Evolutionary conservation across 2,888 invertebrate genomes (phyloP).

Genomic region (Habrosyne pyritoides): DNA sequence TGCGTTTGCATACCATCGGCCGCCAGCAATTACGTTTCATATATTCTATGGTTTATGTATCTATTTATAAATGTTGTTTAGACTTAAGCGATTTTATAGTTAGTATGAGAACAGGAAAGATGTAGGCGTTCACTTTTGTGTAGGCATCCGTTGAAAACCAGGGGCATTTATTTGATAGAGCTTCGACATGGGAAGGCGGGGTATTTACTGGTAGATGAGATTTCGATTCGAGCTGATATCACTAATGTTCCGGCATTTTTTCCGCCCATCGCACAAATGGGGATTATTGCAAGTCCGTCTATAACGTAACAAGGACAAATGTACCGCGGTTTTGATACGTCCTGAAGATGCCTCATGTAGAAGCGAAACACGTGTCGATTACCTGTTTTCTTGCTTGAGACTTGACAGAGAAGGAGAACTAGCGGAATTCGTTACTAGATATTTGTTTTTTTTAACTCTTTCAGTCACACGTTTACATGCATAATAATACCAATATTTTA

Average conservation of each 20-base stretch:
- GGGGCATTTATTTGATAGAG: constrained; percentile 1
- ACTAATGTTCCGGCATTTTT: not conserved
- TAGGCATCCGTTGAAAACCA: not conserved
- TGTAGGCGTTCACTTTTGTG: constrained; percentile 2
- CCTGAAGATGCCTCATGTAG: too few species aligned
- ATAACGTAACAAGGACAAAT: too few species aligned
- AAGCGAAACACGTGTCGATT: too few species aligned
- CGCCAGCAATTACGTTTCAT: constrained; percentile 26
- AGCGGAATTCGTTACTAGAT: too few species aligned
- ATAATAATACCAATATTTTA: too few species aligned
- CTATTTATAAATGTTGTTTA: not conserved
- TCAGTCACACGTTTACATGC: too few species aligned
- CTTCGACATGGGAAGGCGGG: not conserved
- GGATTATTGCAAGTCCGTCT: not conserved
- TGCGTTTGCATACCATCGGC: constrained; percentile 28
- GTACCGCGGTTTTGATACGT: too few species aligned
- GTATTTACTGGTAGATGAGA: not conserved
- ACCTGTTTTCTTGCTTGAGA: too few species aligned
- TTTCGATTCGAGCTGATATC: not conserved
- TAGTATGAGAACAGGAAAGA: not conserved
- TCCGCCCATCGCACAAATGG: not conserved
- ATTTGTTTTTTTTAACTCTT: too few species aligned
- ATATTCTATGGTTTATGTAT: constrained; percentile 20
- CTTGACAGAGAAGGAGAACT: too few species aligned
- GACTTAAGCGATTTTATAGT: not conserved